phyloP scores from a whole-genome alignment of 2,797 vertebrate genomes.

The Myotis pilosus region DNA sequence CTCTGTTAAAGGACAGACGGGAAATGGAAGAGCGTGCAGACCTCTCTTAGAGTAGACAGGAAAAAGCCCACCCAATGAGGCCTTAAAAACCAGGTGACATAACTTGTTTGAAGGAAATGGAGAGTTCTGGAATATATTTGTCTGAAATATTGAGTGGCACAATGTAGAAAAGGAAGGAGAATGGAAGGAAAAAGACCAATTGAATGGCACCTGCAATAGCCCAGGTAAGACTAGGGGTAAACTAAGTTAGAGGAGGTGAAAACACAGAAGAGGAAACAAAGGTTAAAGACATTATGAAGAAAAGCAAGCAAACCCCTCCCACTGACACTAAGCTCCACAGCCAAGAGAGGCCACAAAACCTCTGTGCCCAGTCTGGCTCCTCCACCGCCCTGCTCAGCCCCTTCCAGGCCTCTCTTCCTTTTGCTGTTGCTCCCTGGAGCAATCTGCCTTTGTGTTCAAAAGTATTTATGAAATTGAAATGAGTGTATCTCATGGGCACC shows the following conservation, averaged over 20 bases:
- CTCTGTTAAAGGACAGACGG: too few species aligned
- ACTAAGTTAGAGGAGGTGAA: not conserved
- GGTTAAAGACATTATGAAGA: not conserved
- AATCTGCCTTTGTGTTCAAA: slow-evolving; percentile 8
- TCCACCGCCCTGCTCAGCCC: not conserved
- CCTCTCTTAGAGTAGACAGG: not conserved
- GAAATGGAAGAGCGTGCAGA: too few species aligned
- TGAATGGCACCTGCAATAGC: not conserved
- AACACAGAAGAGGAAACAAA: not conserved
- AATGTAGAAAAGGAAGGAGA: not conserved
- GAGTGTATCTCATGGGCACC: slow-evolving; percentile 28
- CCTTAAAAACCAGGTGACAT: not conserved
- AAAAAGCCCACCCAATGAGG: not conserved
- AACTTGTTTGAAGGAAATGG: not conserved
- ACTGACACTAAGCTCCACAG: not conserved
- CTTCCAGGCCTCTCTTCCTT: not conserved
- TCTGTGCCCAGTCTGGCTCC: not conserved
- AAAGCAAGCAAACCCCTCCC: not conserved
- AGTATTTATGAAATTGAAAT: slow-evolving; percentile 47
- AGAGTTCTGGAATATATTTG: not conserved
- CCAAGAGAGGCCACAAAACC: not conserved
- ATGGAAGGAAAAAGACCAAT: not conserved
- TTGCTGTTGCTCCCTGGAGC: not conserved
- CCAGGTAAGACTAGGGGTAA: not conserved
- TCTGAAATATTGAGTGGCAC: not conserved